Evolutionary conservation across 2,797 vertebrate genomes (phyloP).

Genomic region (Eulemur coronatus): DNA sequence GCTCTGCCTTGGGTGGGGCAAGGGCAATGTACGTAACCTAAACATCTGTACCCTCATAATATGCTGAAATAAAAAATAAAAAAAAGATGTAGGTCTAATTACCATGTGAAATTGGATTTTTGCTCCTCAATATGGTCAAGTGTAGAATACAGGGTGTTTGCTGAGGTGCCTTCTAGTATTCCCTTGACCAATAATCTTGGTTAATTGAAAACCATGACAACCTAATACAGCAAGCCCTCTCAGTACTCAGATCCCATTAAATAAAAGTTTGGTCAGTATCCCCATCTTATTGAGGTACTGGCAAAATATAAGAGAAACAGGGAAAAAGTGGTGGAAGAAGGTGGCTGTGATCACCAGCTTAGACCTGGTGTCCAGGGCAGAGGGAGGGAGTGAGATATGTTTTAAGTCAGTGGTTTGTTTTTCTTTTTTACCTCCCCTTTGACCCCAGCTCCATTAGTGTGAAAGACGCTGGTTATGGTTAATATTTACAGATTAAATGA

Average conservation of each 20-base stretch:
- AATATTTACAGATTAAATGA: background rate
- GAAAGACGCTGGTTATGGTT: background rate
- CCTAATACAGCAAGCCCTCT: background rate
- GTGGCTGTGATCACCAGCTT: background rate
- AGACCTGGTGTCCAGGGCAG: background rate
- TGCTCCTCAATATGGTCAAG: background rate
- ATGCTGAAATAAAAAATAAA: too few relatives aligned
- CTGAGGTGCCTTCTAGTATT: background rate
- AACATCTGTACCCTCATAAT: too few relatives aligned
- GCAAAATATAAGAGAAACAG: background rate
- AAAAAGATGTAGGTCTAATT: background rate
- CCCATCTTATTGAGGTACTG: background rate
- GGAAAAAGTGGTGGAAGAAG: background rate
- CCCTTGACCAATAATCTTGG: background rate
- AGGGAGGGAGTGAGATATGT: background rate
- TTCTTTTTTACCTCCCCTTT: background rate
- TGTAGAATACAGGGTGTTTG: background rate
- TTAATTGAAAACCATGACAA: background rate
- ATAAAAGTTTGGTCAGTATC: background rate
- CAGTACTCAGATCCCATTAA: background rate
- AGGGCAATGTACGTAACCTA: too few relatives aligned
- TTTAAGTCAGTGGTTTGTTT: background rate
- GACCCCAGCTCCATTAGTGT: background rate
- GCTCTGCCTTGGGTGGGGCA: too few relatives aligned
- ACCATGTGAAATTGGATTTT: background rate